Evolutionary conservation across 2,113 vertebrate genomes (phyloP).

Genomic region (Dromaius novaehollandiae): DNA sequence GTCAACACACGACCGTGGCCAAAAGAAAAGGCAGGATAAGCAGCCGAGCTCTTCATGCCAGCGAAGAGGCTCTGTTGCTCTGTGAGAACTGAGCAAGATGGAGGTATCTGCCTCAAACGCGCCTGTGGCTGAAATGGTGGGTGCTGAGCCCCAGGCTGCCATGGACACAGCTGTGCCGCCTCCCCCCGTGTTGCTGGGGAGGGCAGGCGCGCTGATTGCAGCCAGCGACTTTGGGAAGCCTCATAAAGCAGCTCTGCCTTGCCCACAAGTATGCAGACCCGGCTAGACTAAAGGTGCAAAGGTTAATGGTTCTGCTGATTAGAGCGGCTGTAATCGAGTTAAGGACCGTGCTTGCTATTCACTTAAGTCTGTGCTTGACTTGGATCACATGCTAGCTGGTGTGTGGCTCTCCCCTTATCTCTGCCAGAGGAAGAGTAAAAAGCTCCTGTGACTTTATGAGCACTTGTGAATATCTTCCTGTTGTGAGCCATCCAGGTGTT

Average conservation of each 20-base stretch:
- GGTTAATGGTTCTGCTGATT: conserved; percentile 9
- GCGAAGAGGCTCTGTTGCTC: not conserved
- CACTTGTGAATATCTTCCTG: not conserved
- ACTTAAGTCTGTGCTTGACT: not conserved
- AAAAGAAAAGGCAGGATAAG: not conserved
- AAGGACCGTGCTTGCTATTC: not conserved
- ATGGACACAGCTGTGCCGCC: not conserved
- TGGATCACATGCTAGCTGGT: not conserved
- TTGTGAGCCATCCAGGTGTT: not conserved
- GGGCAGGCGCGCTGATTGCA: not conserved
- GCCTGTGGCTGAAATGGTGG: not conserved
- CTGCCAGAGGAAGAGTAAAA: not conserved
- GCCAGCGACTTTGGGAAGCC: not conserved
- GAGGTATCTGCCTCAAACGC: not conserved
- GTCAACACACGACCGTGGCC: not conserved
- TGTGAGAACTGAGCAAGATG: not conserved
- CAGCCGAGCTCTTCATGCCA: conserved; percentile 21
- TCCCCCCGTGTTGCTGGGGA: not conserved
- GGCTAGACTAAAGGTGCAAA: not conserved
- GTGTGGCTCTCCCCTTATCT: not conserved
- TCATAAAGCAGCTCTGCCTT: not conserved
- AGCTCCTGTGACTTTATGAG: not conserved
- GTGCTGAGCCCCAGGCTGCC: fast-evolving
- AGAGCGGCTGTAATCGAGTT: not conserved
- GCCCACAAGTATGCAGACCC: not conserved